Evolutionary conservation across 2,797 vertebrate genomes (phyloP).

Genomic region (Mormyrus proboscirostris): DNA sequence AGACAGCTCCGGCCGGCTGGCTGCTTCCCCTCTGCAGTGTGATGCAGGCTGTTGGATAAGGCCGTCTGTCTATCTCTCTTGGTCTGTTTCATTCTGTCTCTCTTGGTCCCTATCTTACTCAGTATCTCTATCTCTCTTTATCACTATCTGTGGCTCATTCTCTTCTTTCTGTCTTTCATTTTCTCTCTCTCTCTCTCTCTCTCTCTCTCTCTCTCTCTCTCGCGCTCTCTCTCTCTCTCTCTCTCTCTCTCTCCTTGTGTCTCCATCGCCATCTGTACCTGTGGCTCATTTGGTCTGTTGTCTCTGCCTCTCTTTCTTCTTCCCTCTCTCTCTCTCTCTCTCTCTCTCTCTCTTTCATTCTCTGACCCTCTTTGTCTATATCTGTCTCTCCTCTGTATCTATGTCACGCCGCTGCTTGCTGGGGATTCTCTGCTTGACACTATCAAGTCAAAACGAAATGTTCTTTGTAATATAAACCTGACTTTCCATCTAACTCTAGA

Average conservation of each 20-base stretch:
- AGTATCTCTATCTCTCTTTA: background rate
- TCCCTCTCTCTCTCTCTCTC: background rate
- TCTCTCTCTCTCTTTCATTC: slow-evolving; percentile 1
- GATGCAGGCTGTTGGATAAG: background rate
- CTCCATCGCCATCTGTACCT: background rate
- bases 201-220: background rate
- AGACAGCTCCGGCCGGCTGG: background rate
- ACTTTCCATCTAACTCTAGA: background rate
- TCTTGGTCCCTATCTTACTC: background rate
- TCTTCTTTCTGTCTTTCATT: background rate
- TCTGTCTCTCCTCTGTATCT: background rate
- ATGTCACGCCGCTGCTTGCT: background rate
- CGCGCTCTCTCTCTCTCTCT: background rate
- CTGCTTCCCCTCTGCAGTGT: background rate
- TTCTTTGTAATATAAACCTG: background rate
- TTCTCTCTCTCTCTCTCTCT: background rate
- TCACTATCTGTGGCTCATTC: background rate
- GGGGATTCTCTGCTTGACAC: background rate
- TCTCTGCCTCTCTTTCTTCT: background rate
- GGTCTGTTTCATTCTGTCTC: background rate
- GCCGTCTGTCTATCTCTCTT: background rate
- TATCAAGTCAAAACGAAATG: background rate
- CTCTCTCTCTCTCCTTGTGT: background rate
- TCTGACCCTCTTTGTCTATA: background rate
- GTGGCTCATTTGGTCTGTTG: background rate